Conservation (phyloP, 92 coral and sea anemone species). For the Anthopleura xanthogrammica region DNA sequence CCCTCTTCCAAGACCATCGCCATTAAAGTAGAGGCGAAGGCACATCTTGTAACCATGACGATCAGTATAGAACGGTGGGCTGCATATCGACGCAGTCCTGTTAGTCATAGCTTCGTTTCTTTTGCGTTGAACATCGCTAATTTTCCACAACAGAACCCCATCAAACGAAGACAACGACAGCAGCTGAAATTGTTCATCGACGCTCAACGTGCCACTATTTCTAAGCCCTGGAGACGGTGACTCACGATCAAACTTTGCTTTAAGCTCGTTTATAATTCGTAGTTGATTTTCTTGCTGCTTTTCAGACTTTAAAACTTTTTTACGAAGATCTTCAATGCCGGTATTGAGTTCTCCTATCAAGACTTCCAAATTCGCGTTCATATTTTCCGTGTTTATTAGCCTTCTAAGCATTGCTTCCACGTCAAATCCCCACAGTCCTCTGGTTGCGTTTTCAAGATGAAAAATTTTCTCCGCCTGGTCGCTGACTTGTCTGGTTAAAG, state of each 20-base stretch:
- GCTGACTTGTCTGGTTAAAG: neutral
- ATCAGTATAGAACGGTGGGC: constrained; percentile 58
- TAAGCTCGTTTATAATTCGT: neutral
- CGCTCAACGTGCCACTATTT: neutral
- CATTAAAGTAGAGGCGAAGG: constrained; percentile 77
- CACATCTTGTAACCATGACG: constrained; percentile 86
- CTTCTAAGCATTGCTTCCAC: constrained; percentile 17
- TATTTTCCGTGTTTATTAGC: constrained; percentile 25
- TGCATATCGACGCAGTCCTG: constrained; percentile 8
- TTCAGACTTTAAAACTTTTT: neutral
- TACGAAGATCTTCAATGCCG: neutral
- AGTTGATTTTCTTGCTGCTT: constrained; percentile 15
- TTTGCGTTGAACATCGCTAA: constrained; percentile 47
- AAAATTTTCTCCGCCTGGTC: constrained; percentile 1
- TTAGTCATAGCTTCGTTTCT: constrained; percentile 55
- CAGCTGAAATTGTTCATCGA: neutral
- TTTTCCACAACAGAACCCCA: constrained; percentile 71
- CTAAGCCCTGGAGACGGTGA: neutral
- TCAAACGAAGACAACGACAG: constrained; percentile 26
- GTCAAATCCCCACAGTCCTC: constrained; percentile 23
- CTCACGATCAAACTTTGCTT: neutral
- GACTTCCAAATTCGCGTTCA: constrained; percentile 11
- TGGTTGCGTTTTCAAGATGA: constrained; percentile 12
- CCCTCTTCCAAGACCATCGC: constrained; percentile 78
- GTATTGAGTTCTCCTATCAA: constrained; percentile 15